Evolutionary conservation across 2,888 invertebrate species (phyloP).

Genomic region (Lochmaea capreae): DNA sequence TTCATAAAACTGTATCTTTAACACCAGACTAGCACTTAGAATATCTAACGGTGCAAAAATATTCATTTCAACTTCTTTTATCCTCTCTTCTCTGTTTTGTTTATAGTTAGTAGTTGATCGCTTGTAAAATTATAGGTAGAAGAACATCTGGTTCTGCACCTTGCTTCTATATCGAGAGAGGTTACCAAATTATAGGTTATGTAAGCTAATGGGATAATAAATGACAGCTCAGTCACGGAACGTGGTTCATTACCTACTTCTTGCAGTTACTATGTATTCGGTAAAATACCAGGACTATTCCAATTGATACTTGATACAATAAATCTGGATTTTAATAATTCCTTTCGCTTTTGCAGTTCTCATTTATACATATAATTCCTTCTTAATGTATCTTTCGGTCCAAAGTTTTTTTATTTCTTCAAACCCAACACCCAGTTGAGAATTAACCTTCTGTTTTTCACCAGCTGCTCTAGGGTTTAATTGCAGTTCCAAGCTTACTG

Average conservation of each 20-base stretch:
- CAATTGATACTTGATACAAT: background rate
- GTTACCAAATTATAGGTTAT: slow-evolving; percentile 46
- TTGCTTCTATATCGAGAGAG: slow-evolving; percentile 41
- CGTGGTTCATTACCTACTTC: slow-evolving; percentile 44
- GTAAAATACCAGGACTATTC: background rate
- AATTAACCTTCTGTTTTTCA: too few species aligned
- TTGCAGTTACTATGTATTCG: slow-evolving; percentile 4
- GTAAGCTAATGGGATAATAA: slow-evolving; percentile 53
- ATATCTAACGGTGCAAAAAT: slow-evolving; percentile 30
- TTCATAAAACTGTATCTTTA: slow-evolving; percentile 20
- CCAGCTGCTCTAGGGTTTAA: too few species aligned
- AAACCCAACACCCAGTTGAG: too few species aligned
- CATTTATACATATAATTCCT: too few species aligned
- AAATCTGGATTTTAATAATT: too few species aligned
- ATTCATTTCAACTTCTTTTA: slow-evolving; percentile 29
- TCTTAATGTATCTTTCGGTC: too few species aligned
- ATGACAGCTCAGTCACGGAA: slow-evolving; percentile 50
- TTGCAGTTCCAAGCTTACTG: too few species aligned
- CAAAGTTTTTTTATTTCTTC: too few species aligned
- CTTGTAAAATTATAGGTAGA: slow-evolving; percentile 38
- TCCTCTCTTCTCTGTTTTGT: slow-evolving; percentile 8
- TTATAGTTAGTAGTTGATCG: slow-evolving; percentile 33
- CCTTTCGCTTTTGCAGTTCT: too few species aligned
- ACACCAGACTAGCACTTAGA: slow-evolving; percentile 23
- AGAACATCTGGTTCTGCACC: slow-evolving; percentile 40